Conservation (phyloP, 2,113 vertebrate species). For the Cyrtonyx montezumae region DNA sequence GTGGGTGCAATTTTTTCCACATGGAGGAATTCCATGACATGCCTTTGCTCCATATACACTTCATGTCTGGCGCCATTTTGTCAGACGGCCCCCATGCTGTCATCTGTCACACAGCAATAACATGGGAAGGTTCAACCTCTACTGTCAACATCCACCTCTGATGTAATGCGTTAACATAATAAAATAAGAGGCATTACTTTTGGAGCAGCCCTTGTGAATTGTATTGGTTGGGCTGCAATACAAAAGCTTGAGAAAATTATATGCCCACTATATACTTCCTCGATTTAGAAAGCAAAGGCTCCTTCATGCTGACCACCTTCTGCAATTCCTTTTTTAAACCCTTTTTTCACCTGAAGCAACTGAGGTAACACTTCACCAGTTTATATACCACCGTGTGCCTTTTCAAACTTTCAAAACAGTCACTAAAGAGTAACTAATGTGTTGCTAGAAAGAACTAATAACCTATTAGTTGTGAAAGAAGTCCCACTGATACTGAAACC, state of each 20-base stretch:
- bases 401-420: neutral
- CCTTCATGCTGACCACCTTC: neutral
- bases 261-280: neutral
- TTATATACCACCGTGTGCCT: neutral
- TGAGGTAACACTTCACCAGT: conserved; percentile 26
- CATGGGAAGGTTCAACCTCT: no score
- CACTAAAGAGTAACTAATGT: neutral
- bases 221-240: neutral
- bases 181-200: no score
- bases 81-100: no score
- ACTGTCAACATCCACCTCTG: no score
- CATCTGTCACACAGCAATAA: no score
- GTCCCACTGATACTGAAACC: conserved; percentile 28
- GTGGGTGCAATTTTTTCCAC: no score
- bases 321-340: neutral
- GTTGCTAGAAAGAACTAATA: neutral
- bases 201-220: neutral
- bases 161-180: no score
- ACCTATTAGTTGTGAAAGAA: conserved; percentile 17
- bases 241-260: neutral
- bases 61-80: no score
- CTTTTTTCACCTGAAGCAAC: neutral
- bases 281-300: neutral
- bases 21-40: no score
- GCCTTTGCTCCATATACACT: no score